Conservation (phyloP, 2,888 invertebrate genomes). For the Drosophila ezoana region DNA sequence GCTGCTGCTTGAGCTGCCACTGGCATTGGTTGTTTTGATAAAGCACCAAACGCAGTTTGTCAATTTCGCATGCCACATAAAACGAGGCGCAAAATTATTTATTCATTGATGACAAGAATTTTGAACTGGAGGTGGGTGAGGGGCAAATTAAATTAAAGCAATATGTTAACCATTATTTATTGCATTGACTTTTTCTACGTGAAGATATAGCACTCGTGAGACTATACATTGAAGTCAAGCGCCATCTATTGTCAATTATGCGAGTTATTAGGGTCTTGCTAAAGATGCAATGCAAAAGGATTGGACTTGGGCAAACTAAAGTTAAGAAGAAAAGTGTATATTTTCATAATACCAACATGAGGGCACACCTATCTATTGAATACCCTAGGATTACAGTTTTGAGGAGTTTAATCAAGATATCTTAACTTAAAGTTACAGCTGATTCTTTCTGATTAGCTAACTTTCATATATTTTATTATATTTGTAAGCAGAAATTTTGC, state of each 20-base stretch:
- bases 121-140: background rate
- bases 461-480: too few species aligned
- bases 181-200: background rate
- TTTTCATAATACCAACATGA: too few species aligned
- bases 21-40: constrained; percentile 10
- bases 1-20: constrained; percentile 8
- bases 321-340: too few species aligned
- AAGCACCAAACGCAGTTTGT: constrained; percentile 28
- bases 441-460: background rate
- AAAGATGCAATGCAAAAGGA: too few species aligned
- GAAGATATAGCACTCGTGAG: background rate
- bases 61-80: constrained; percentile 30
- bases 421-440: background rate
- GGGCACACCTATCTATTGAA: too few species aligned
- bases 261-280: background rate
- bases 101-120: constrained; percentile 24
- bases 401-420: too few species aligned
- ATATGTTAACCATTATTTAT: constrained; percentile 2
- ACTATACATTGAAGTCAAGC: background rate
- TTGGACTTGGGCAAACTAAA: too few species aligned
- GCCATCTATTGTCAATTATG: background rate
- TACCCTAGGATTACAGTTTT: too few species aligned
- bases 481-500: background rate
- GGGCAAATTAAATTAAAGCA: background rate
- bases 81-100: constrained; percentile 33